phyloP scores from a whole-genome alignment of 2,113 vertebrate genomes.

The Nyctibius bracteatus region DNA sequence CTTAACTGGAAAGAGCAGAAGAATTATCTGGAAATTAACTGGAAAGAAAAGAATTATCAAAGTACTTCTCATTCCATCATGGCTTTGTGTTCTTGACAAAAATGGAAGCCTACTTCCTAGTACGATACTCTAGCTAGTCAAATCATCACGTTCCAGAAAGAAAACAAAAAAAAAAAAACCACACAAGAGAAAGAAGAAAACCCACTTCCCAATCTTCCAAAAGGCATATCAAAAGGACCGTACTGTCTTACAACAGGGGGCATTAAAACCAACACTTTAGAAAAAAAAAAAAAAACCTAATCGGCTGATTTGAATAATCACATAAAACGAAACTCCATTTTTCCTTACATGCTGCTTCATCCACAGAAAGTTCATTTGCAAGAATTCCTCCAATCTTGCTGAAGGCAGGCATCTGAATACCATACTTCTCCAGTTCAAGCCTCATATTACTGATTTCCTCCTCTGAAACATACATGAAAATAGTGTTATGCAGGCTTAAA shows the following conservation, averaged over 20 bases:
- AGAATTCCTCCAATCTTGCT: conserved; percentile 98
- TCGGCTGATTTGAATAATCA: not conserved
- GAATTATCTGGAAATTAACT: not conserved
- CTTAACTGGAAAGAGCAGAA: not conserved
- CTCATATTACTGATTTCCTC: conserved; percentile 99
- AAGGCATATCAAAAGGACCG: not conserved
- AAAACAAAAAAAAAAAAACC: not conserved
- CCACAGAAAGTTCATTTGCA: conserved; percentile 95
- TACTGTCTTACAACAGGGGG: not conserved
- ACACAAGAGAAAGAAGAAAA: not conserved
- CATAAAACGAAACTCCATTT: not conserved
- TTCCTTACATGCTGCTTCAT: conserved; percentile 92
- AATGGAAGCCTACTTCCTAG: not conserved
- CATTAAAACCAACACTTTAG: not conserved
- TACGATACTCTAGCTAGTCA: not conserved
- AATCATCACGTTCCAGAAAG: not conserved
- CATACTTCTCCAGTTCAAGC: conserved; percentile 95
- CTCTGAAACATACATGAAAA: conserved; percentile 73
- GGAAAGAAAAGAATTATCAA: not conserved
- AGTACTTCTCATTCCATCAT: not conserved
- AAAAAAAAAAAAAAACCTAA: not conserved
- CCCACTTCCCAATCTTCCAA: not conserved
- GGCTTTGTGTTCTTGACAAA: not conserved
- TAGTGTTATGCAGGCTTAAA: not conserved
- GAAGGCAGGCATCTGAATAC: conserved; percentile 99